Conservation (phyloP, 2,797 vertebrate genomes). For the Anguilla marmorata region DNA sequence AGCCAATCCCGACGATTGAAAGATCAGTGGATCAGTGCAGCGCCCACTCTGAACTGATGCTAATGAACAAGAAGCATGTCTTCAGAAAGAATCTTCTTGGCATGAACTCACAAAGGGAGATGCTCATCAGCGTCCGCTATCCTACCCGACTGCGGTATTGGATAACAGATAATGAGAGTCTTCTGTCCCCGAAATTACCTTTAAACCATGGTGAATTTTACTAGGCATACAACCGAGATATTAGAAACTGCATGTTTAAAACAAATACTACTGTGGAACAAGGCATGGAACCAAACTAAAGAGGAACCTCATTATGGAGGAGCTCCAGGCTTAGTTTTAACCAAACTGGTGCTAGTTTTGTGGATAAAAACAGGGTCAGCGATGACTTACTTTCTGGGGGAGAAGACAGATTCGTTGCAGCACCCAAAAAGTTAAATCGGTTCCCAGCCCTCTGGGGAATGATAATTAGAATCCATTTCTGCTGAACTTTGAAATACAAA, state of each 20-base stretch:
- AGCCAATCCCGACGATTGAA: background rate
- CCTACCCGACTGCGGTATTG: background rate
- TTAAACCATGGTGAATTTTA: constrained; percentile 11
- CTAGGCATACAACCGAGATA: constrained; percentile 25
- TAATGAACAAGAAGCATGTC: background rate
- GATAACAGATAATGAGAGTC: background rate
- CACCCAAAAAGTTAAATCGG: constrained; percentile 53
- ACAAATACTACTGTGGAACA: constrained; percentile 38
- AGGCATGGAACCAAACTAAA: constrained; percentile 20
- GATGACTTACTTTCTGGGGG: constrained; percentile 43
- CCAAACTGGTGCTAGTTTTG: constrained; percentile 52
- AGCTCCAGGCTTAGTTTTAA: constrained; percentile 56
- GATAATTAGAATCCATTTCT: constrained; percentile 53
- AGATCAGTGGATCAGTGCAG: background rate
- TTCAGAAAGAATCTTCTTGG: background rate
- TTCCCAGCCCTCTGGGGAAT: constrained; percentile 42
- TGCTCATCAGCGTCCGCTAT: background rate
- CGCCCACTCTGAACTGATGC: background rate
- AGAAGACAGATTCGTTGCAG: constrained; percentile 35
- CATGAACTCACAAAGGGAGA: background rate
- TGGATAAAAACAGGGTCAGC: constrained; percentile 53
- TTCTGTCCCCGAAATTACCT: constrained; percentile 17
- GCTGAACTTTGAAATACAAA: constrained; percentile 41
- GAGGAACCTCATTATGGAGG: constrained; percentile 53
- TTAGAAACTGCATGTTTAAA: constrained; percentile 33